Evolutionary conservation across 1,140 invertebrate genomes (phyloP), one percentile per base, ranked within the genome.

Genomic region (Drosophila virilis): DNA sequence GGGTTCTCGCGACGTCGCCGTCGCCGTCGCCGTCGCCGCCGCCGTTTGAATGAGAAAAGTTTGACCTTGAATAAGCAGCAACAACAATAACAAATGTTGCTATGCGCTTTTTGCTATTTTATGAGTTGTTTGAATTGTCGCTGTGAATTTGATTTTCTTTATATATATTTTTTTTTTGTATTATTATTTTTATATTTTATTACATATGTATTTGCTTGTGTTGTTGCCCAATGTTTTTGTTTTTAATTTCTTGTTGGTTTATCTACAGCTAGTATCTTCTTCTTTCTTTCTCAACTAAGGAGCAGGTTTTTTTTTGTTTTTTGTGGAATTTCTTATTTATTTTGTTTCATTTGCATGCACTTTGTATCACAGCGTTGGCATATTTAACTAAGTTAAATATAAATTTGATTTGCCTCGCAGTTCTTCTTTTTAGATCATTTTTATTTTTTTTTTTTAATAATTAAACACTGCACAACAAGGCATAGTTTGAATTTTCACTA

Each of bases 21-120:
- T 52, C 69, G 57, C 45, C 22, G 60, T 50, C 42, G 69, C 45
- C 22, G 60, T 50, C 42, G 69, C 37, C 28, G 65, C 9, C 35
- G 45, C 38, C 43, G 69, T 64, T 68, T 81, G 70, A 74, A 88
- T 88, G 84, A 89, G 83, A 88, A 88, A 89, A 88, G 84, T 89
- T 89, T 88, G 84, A 88, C 84, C 84, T 88, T 88, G 84, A 89
- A 80, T 70, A 35, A 77, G 66, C 62, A 59, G 52, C 62, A 69
- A 57, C 54, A 77, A 74, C 55, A 73, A 80, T 13, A 67, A 57
- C 42, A 46, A 61, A 75, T 74, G 74, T 78, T 75, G 62, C 66
- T 70, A 67, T 81, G 79, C 70, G 80, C 68, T 84, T 71, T 74
- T 80, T 51, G 52, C 67, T 43, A 51, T 46, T 50, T 43, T 54